Conservation (phyloP, 2,797 vertebrate genomes). For the Enteromius viviparus region DNA sequence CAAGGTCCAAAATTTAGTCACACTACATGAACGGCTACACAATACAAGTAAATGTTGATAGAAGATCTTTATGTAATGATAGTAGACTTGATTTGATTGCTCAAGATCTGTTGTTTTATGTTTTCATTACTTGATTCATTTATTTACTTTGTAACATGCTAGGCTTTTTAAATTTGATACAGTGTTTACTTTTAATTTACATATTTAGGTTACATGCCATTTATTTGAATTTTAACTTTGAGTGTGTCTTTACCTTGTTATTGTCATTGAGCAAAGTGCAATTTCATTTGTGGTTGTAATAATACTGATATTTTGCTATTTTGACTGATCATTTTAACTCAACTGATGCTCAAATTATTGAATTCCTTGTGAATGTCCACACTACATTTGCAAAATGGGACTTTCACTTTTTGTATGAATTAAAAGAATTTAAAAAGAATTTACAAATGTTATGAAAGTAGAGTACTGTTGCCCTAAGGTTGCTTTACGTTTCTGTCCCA, state of each 20-base stretch:
- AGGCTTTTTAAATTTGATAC: background rate
- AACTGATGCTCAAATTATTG: background rate
- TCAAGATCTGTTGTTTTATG: background rate
- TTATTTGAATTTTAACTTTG: background rate
- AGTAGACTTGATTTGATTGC: background rate
- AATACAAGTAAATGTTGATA: background rate
- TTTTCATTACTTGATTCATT: background rate
- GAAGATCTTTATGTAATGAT: background rate
- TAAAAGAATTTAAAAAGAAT: too few species aligned
- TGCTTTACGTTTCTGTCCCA: slow-evolving; percentile 49
- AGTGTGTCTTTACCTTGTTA: background rate
- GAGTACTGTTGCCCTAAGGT: background rate
- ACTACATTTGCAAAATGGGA: background rate
- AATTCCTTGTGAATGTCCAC: background rate
- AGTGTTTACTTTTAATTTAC: background rate
- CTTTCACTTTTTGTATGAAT: background rate
- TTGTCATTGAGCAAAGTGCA: background rate
- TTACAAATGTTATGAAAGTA: background rate
- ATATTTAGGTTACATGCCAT: background rate
- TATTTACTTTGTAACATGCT: background rate
- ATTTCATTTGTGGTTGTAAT: background rate
- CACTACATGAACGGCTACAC: background rate
- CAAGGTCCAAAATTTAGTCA: background rate
- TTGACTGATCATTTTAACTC: background rate
- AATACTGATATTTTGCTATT: background rate